Evolutionary conservation across 2,113 vertebrate species (phyloP).

Genomic region (Equus przewalskii): DNA sequence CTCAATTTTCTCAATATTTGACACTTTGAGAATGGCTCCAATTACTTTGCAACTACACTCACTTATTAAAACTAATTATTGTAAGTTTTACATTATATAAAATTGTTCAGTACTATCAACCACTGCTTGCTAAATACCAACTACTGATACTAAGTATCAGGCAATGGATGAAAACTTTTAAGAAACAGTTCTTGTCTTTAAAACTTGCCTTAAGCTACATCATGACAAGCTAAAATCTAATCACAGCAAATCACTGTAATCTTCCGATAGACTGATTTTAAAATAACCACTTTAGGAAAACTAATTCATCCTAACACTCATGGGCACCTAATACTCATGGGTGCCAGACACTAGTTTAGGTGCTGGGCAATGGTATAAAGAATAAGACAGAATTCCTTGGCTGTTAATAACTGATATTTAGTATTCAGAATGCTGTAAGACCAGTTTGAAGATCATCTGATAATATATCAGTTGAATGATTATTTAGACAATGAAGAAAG

Average conservation of each 20-base stretch:
- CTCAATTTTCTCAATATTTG: constrained; percentile 19
- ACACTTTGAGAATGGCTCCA: background rate
- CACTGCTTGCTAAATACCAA: constrained; percentile 36
- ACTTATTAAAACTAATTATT: background rate
- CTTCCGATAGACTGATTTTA: background rate
- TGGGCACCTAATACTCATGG: background rate
- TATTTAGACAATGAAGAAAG: background rate
- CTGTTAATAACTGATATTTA: background rate
- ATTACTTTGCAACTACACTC: constrained; percentile 22
- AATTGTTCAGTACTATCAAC: background rate
- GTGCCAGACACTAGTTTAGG: background rate
- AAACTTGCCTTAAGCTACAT: background rate
- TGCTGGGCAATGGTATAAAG: background rate
- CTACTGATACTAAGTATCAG: background rate
- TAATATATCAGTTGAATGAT: background rate
- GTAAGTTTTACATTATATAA: background rate
- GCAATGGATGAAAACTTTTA: background rate
- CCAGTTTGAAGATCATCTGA: constrained; percentile 17
- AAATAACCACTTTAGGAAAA: background rate
- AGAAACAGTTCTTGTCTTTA: background rate
- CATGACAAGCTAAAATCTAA: background rate
- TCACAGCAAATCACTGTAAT: background rate
- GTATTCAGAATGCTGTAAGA: constrained; percentile 10
- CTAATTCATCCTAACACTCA: background rate
- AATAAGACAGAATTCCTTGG: background rate